phyloP scores from a whole-genome alignment of 53 echinoderm and acorn worm species.

The Astropecten irregularis region DNA sequence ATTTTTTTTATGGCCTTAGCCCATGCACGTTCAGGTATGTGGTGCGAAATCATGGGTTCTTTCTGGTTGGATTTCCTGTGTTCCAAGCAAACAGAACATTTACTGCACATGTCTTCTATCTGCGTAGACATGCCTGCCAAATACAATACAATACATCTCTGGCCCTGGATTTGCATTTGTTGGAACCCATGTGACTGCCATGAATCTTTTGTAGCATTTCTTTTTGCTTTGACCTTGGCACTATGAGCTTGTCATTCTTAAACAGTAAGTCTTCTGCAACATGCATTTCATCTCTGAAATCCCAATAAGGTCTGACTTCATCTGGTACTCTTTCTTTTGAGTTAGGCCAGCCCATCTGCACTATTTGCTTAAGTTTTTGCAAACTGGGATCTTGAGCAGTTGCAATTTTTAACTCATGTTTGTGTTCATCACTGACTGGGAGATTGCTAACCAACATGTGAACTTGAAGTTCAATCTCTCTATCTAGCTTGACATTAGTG shows the following conservation, averaged over 20 bases:
- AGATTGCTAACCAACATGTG: background rate
- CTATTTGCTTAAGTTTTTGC: constrained; percentile 17
- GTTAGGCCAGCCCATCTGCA: constrained; percentile 36
- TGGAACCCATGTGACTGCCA: constrained; percentile 26
- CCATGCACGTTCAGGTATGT: too few species aligned
- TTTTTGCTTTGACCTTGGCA: background rate
- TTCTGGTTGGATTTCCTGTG: background rate
- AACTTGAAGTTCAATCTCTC: background rate
- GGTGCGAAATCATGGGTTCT: background rate
- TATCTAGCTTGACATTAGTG: background rate
- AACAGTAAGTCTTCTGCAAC: constrained; percentile 41
- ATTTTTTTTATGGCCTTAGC: too few species aligned
- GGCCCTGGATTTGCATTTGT: constrained; percentile 27
- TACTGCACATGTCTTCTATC: background rate
- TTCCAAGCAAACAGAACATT: background rate
- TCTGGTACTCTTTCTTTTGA: background rate
- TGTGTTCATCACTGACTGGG: background rate
- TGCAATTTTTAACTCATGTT: background rate
- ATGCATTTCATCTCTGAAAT: constrained; percentile 46
- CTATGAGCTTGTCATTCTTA: constrained; percentile 21
- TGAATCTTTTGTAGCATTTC: constrained; percentile 16
- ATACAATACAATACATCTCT: constrained; percentile 36
- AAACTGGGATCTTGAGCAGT: constrained; percentile 26
- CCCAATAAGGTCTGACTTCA: constrained; percentile 41
- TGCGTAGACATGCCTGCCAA: background rate